Evolutionary conservation across 2,888 invertebrate species (phyloP).

Genomic region (Cephus pygmeus): DNA sequence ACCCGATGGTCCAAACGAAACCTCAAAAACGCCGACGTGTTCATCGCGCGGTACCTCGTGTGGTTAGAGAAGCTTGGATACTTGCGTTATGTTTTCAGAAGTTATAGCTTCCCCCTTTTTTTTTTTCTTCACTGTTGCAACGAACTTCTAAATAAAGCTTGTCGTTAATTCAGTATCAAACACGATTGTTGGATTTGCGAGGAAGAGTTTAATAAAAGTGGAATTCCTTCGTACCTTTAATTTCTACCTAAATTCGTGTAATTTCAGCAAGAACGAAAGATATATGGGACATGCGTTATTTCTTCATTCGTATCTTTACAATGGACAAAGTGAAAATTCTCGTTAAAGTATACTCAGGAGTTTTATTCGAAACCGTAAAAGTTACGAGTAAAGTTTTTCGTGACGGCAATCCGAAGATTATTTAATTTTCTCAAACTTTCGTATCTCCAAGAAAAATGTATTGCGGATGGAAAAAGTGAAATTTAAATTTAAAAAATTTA

Average conservation of each 20-base stretch:
- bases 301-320: neutral
- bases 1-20: conserved; percentile 15
- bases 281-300: neutral
- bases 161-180: neutral
- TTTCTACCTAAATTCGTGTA: neutral
- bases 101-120: neutral
- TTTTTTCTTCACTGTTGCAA: neutral
- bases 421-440: neutral
- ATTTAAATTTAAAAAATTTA: neutral
- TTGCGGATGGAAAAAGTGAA: neutral
- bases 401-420: neutral
- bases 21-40: conserved; percentile 21
- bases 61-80: conserved; percentile 1
- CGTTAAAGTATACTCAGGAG: neutral
- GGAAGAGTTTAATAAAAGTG: neutral
- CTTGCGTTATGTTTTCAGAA: neutral
- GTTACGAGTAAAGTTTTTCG: neutral
- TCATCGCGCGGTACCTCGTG: neutral
- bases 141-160: neutral
- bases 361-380: neutral
- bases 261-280: neutral
- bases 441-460: neutral
- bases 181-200: neutral
- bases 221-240: neutral
- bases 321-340: neutral